phyloP scores from a whole-genome alignment of 2,113 vertebrate species.

The Dipodomys merriami region DNA sequence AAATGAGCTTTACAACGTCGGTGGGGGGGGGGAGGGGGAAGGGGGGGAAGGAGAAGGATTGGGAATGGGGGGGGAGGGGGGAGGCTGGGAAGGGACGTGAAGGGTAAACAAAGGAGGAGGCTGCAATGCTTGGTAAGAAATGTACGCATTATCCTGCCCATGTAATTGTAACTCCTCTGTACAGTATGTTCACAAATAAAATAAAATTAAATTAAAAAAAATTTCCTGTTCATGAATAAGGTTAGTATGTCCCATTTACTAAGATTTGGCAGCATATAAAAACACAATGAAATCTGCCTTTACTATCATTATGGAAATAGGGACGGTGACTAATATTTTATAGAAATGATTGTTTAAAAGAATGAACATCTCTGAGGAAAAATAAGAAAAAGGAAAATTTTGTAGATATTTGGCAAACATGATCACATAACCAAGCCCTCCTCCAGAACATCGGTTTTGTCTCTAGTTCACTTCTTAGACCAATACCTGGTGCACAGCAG shows the following conservation, averaged over 20 bases:
- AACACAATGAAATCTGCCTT: not conserved
- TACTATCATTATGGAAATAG: constrained; percentile 30
- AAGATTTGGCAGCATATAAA: not conserved
- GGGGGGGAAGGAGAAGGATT: too few species aligned
- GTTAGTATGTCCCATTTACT: not conserved
- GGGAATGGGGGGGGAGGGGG: too few species aligned
- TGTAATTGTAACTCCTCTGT: too few species aligned
- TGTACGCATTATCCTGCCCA: too few species aligned
- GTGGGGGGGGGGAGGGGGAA: too few species aligned
- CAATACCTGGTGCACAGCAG: not conserved
- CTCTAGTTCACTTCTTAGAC: not conserved
- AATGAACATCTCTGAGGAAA: not conserved
- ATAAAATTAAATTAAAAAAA: too few species aligned
- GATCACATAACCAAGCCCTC: not conserved
- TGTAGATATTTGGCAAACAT: not conserved
- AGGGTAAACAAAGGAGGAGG: too few species aligned
- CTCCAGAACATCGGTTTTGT: not conserved
- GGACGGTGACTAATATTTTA: not conserved
- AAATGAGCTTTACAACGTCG: too few species aligned
- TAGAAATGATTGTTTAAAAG: not conserved
- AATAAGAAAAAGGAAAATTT: not conserved
- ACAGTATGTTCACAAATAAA: too few species aligned
- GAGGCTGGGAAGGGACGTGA: too few species aligned
- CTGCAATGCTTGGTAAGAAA: too few species aligned
- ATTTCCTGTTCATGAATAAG: not conserved